phyloP scores from a whole-genome alignment of 2,888 invertebrate genomes.

The Trichopoda pennipes region DNA sequence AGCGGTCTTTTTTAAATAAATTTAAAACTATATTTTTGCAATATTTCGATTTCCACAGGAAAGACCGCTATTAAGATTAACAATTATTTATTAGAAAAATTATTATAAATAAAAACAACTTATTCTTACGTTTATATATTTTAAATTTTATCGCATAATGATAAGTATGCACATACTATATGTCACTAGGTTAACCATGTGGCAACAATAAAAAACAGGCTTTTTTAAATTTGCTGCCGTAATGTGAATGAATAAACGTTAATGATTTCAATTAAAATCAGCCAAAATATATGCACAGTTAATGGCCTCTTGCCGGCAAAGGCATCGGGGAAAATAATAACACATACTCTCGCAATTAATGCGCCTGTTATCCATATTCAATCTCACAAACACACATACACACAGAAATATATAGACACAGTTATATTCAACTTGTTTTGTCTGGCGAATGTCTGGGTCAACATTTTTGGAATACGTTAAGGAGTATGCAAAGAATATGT shows the following conservation, averaged over 20 bases:
- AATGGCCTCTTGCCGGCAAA: constrained; percentile 35
- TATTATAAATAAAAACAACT: too few species aligned
- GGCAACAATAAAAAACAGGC: constrained; percentile 18
- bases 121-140: too few species aligned
- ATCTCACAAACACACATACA: background rate
- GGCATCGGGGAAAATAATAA: constrained; percentile 25
- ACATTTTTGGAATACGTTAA: constrained; percentile 41
- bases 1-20: too few species aligned
- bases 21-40: too few species aligned
- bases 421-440: constrained; percentile 49
- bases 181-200: constrained; percentile 59
- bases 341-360: constrained; percentile 12
- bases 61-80: too few species aligned
- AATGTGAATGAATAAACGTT: constrained; percentile 46
- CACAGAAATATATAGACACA: too few species aligned
- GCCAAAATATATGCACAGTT: constrained; percentile 59
- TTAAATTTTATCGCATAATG: background rate
- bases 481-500: constrained; percentile 53
- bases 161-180: background rate
- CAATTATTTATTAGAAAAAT: too few species aligned
- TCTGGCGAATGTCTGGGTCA: constrained; percentile 68
- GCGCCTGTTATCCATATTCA: background rate
- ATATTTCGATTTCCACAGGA: too few species aligned
- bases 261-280: constrained; percentile 65
- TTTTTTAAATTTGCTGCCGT: constrained; percentile 39